Conservation (phyloP, 2,888 invertebrate species). For the Epistrophe eligans region DNA sequence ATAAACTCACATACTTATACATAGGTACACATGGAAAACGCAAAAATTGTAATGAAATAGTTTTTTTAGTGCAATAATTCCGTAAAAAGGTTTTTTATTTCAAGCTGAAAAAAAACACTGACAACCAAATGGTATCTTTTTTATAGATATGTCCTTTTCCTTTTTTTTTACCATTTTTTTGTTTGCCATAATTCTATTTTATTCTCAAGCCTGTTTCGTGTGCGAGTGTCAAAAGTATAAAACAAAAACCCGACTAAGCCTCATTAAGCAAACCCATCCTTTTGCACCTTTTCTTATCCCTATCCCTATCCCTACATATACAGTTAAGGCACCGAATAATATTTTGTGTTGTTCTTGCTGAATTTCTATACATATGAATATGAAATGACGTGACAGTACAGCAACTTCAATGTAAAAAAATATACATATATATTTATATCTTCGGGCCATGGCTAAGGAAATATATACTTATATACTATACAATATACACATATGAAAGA, state of each 20-base stretch:
- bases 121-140: conserved; percentile 28
- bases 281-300: conserved; percentile 28
- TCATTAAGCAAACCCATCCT: conserved; percentile 51
- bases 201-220: conserved; percentile 8
- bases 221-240: conserved; percentile 39
- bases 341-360: background rate
- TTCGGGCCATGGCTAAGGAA: conserved; percentile 18
- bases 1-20: too few relatives aligned
- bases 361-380: background rate
- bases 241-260: conserved; percentile 38
- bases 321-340: conserved; percentile 28
- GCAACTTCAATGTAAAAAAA: background rate
- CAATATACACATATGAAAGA: too few relatives aligned
- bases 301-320: background rate
- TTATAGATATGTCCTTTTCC: background rate
- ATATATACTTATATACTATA: background rate
- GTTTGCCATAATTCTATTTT: conserved; percentile 23
- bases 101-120: background rate
- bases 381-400: conserved; percentile 23
- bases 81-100: background rate
- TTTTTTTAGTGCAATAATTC: background rate
- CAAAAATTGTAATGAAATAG: background rate
- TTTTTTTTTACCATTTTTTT: background rate
- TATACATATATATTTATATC: background rate
- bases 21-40: background rate